These are phyloP conservation scores for Rhea americana DNA, from an alignment of 2,113 vertebrate genomes.

Conservation along the genomic window DNA sequence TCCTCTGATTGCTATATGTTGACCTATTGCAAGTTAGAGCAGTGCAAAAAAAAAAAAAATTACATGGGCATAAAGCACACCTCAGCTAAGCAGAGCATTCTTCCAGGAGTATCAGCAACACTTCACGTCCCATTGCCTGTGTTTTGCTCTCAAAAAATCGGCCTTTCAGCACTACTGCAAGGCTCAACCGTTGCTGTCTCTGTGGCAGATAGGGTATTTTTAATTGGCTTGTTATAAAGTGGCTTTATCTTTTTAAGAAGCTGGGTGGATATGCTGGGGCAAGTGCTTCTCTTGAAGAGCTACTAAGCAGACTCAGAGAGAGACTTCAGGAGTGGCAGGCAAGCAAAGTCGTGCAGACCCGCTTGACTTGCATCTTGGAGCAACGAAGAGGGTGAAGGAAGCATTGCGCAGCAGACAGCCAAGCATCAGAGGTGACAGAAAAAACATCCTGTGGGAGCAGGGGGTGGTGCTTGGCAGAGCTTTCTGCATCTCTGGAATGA, in stretches of 20 bases:
- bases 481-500: background rate
- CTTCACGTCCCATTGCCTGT: background rate
- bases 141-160: background rate
- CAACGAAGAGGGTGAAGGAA: background rate
- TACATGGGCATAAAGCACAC: background rate
- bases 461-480: background rate
- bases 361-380: background rate
- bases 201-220: background rate
- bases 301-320: background rate
- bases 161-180: background rate
- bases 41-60: background rate
- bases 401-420: background rate
- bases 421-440: rapidly evolving
- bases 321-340: background rate
- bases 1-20: background rate
- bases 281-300: background rate
- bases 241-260: background rate
- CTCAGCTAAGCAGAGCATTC: background rate
- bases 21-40: background rate
- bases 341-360: background rate
- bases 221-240: background rate
- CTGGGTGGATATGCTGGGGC: background rate
- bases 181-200: background rate
- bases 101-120: background rate
- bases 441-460: background rate